Evolutionary conservation across 2,113 vertebrate genomes (phyloP).

Genomic region (Nerophis lumbriciformis): DNA sequence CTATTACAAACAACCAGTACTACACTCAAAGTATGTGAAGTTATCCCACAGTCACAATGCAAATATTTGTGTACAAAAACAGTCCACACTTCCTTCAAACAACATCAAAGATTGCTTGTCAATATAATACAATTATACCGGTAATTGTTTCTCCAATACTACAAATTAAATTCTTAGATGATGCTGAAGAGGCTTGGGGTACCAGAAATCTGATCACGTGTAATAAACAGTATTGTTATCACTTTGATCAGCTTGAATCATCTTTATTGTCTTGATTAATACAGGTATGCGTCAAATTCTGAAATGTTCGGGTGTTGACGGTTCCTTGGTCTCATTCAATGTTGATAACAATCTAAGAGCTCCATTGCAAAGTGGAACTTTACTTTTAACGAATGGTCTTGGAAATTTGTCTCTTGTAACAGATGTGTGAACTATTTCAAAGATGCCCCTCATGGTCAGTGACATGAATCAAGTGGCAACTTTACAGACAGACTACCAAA

Average conservation of each 20-base stretch:
- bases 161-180: too few species aligned
- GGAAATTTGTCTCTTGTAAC: slow-evolving; percentile 26
- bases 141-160: too few species aligned
- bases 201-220: too few species aligned
- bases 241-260: too few species aligned
- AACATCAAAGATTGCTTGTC: too few species aligned
- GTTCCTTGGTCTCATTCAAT: background rate
- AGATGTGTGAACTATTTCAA: slow-evolving; percentile 51
- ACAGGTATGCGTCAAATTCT: too few species aligned
- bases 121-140: too few species aligned
- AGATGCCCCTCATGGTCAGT: slow-evolving; percentile 48
- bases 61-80: slow-evolving; percentile 23
- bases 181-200: too few species aligned
- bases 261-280: too few species aligned
- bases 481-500: slow-evolving; percentile 38
- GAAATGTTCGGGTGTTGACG: too few species aligned
- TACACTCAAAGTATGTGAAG: slow-evolving; percentile 14
- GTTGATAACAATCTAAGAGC: too few species aligned
- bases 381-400: slow-evolving; percentile 15
- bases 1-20: slow-evolving; percentile 44
- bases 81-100: background rate
- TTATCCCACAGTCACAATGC: slow-evolving; percentile 15
- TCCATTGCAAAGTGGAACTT: background rate
- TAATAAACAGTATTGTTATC: too few species aligned
- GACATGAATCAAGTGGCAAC: slow-evolving; percentile 59